A percentile compares a stretch with the other conserved stretches of the same genome.
Conservation (phyloP, 2,888 invertebrate genomes). For the Xanthorhoe spadicearia region DNA sequence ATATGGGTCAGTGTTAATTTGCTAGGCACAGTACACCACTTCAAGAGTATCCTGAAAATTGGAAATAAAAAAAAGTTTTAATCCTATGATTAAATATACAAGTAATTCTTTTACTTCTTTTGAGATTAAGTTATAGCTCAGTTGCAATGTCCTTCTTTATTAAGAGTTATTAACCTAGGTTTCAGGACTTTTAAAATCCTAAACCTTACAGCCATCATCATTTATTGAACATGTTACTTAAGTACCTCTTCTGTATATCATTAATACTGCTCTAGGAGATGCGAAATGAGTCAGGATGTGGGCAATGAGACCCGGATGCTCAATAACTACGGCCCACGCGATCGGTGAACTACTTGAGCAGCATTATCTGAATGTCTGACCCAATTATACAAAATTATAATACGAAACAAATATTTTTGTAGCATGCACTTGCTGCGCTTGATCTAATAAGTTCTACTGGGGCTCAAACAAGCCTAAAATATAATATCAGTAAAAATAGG, state of each 20-base stretch:
- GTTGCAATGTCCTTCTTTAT: too few relatives aligned
- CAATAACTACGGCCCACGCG: conserved; percentile 46
- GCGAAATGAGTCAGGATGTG: conserved; percentile 67
- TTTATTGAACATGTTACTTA: background rate
- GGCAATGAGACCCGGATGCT: conserved; percentile 63
- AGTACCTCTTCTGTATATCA: background rate
- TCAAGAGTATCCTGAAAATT: background rate
- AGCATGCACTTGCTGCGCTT: too few relatives aligned
- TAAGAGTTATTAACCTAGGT: too few relatives aligned
- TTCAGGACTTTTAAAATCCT: background rate
- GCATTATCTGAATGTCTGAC: conserved; percentile 3
- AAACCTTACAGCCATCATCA: background rate
- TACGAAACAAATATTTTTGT: background rate
- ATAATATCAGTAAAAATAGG: too few relatives aligned
- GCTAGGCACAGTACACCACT: conserved; percentile 4
- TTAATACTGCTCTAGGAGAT: conserved; percentile 48
- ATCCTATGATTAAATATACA: too few relatives aligned
- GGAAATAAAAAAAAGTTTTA: too few relatives aligned
- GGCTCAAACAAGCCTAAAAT: too few relatives aligned
- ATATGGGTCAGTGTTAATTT: conserved; percentile 74
- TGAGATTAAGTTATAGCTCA: too few relatives aligned
- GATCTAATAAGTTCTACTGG: too few relatives aligned
- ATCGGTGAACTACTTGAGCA: conserved; percentile 18
- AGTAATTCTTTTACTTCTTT: too few relatives aligned
- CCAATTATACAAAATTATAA: conserved; percentile 5